Evolutionary conservation across 2,888 invertebrate genomes (phyloP), one percentile per base, ranked within the genome.

Genomic region (Labia minor): DNA sequence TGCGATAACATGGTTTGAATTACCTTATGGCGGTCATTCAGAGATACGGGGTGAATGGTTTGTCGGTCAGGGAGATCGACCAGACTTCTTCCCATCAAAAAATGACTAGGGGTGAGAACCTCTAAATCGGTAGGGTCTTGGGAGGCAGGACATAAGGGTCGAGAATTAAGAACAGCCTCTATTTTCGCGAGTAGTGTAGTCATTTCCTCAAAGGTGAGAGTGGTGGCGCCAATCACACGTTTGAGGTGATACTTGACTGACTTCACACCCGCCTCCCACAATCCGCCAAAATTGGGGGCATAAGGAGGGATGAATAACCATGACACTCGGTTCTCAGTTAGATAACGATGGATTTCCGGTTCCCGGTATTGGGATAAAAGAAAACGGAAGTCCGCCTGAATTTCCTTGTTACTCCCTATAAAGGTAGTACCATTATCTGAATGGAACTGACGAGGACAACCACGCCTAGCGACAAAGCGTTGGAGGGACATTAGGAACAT

Each of bases 211-310:
- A 69, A 74, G 0, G 73, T 75, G 1, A 73, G 61, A 1, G 64
- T 70, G 11, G 69, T 20, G 1, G 71, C 69, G 0, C 73, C 73
- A 2, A 75, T 63, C 1, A 73, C 69, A 19, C 74, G 67, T 18
- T 70, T 70, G 0, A 76, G 64, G 67, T 75, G 75, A 67, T 69
- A 71, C 69, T 77, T n/a, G n/a, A n/a, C n/a, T n/a, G n/a, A n/a
- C n/a, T n/a, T n/a, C n/a, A n/a, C n/a, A n/a, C n/a, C n/a, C 1
- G 74, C 73, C 67, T 77, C 75, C 74, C 75, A 76, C 1, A 76
- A 65, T 1, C 75, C 75, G 1, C 76, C 74, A 62, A 74, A 74
- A 65, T 77, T 74, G 1, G 75, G 74, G 2, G 74, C 71, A 20
- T 67, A 67, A 1, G 75, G 74, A 2, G 76, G 75, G 18, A 71